Conservation (phyloP, 2,113 vertebrate species). For the Bombycilla garrulus region DNA sequence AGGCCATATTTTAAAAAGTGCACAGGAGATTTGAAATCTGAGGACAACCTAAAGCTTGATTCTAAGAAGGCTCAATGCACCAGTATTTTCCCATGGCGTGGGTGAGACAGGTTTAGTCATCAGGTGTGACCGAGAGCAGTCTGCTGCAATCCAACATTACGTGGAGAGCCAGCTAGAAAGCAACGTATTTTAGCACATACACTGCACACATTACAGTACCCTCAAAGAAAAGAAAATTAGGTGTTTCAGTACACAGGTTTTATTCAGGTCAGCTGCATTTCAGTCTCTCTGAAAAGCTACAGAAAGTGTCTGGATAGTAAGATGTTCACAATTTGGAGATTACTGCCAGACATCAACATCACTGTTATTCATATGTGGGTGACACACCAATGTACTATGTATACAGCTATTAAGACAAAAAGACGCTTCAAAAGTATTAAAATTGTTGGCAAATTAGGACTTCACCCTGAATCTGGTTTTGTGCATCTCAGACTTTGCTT, state of each 20-base stretch:
- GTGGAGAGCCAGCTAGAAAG: slow-evolving; percentile 41
- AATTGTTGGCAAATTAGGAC: background rate
- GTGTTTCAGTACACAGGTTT: background rate
- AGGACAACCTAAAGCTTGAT: slow-evolving; percentile 60
- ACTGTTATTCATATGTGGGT: background rate
- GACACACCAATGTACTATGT: background rate
- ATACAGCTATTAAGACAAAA: background rate
- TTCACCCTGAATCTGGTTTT: background rate
- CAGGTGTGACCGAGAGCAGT: slow-evolving; percentile 43
- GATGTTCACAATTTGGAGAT: background rate
- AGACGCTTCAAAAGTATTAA: background rate
- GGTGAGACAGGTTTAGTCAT: slow-evolving; percentile 51
- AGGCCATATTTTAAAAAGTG: slow-evolving; percentile 49
- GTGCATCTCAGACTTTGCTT: background rate
- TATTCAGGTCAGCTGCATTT: slow-evolving; percentile 34
- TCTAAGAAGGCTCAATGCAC: slow-evolving; percentile 48
- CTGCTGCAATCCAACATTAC: slow-evolving; percentile 34
- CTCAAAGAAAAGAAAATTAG: slow-evolving; percentile 29
- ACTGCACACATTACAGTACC: slow-evolving; percentile 24
- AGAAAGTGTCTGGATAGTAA: background rate
- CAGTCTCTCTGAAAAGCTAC: slow-evolving; percentile 24
- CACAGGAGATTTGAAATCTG: slow-evolving; percentile 59
- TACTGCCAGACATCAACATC: background rate
- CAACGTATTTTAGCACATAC: slow-evolving; percentile 45
- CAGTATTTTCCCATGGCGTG: slow-evolving; percentile 28